Percentiles rank a stretch among this genome's conserved stretches.
Conservation (phyloP, 1,140 invertebrate species). For the Drosophila repletoides region DNA sequence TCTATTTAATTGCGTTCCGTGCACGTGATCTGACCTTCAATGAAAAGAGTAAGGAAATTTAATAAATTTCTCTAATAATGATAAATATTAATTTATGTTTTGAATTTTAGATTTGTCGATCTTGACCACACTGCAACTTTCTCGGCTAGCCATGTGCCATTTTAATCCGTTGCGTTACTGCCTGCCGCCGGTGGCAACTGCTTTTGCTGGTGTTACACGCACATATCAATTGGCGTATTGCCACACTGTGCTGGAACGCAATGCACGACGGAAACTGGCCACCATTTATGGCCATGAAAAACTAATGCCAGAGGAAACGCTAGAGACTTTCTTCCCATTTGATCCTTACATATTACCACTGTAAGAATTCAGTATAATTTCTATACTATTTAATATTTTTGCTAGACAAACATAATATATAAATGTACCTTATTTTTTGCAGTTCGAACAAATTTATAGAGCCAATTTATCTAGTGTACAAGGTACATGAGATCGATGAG, state of each 20-base stretch:
- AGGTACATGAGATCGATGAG: slow-evolving; percentile 51
- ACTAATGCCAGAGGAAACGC: slow-evolving; percentile 81
- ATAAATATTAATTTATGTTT: slow-evolving; percentile 43
- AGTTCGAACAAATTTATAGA: slow-evolving; percentile 60
- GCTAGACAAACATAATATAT: too few species aligned
- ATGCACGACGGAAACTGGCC: slow-evolving; percentile 87
- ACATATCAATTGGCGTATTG: slow-evolving; percentile 96
- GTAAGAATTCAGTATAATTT: slow-evolving; percentile 36
- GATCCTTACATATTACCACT: slow-evolving; percentile 88
- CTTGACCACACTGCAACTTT: slow-evolving; percentile 91
- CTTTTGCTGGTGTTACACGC: slow-evolving; percentile 92
- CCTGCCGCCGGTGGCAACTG: slow-evolving; percentile 88
- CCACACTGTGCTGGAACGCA: slow-evolving; percentile 93
- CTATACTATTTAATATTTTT: too few species aligned
- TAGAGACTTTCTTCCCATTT: slow-evolving; percentile 91
- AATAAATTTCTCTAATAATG: neutral
- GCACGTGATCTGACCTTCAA: slow-evolving; percentile 90
- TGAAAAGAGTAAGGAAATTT: slow-evolving; percentile 86
- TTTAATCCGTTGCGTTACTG: slow-evolving; percentile 94
- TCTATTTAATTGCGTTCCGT: slow-evolving; percentile 94
- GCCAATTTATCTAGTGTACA: slow-evolving; percentile 50
- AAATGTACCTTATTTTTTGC: neutral
- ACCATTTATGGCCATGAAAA: slow-evolving; percentile 83
- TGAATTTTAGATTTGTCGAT: slow-evolving; percentile 90
- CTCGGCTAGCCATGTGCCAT: slow-evolving; percentile 90